Evolutionary conservation across 2,888 invertebrate genomes (phyloP).

Genomic region (Capitulum mitella): DNA sequence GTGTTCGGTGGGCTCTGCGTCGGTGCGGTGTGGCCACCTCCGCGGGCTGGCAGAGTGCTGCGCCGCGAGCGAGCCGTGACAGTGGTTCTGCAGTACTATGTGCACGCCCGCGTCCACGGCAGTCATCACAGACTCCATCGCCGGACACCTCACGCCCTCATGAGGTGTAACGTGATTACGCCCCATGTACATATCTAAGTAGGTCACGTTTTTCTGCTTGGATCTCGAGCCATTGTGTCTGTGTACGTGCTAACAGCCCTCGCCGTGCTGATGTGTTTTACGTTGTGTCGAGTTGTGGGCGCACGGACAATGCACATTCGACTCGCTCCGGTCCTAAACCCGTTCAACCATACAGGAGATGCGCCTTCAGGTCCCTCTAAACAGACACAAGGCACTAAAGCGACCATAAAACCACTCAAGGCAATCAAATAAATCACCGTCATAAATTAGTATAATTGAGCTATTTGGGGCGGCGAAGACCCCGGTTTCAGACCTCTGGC

Average conservation of each 20-base stretch:
- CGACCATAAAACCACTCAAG: conserved; percentile 22
- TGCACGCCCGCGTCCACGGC: background rate
- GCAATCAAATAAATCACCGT: conserved; percentile 13
- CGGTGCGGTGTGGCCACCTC: background rate
- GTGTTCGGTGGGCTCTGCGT: background rate
- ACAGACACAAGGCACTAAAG: conserved; percentile 5
- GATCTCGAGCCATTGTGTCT: background rate
- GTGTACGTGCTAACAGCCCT: too few species aligned
- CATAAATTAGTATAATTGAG: conserved; percentile 24
- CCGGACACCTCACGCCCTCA: background rate
- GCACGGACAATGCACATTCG: background rate
- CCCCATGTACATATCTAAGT: conserved; percentile 24
- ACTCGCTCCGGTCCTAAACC: background rate
- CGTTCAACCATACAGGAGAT: background rate
- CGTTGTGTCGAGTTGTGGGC: background rate
- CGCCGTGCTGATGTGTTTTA: background rate
- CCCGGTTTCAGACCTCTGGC: background rate
- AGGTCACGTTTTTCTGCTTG: background rate
- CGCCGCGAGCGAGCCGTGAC: background rate
- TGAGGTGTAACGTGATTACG: conserved; percentile 10
- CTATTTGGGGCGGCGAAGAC: background rate
- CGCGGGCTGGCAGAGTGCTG: background rate
- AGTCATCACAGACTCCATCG: background rate
- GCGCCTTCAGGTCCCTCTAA: background rate
- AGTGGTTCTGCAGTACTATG: background rate